A percentile compares a stretch with the other conserved stretches of the same genome.
Evolutionary conservation across 2,888 invertebrate genomes (phyloP).

Genomic region (Tribolium freemani): DNA sequence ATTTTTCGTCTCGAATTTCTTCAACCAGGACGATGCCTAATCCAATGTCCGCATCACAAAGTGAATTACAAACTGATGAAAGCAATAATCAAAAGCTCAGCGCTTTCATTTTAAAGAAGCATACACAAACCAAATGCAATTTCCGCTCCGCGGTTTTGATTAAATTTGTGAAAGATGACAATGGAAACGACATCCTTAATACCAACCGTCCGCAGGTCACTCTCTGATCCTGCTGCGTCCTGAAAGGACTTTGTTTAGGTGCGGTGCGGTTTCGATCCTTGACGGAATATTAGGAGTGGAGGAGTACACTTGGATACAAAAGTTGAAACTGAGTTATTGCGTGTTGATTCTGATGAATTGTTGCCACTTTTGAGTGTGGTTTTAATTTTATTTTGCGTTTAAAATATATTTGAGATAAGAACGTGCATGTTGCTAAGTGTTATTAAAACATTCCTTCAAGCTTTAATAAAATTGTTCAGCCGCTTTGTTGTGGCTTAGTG

Average conservation of each 20-base stretch:
- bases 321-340: conserved; percentile 1
- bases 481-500: no score
- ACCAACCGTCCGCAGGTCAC: conserved; percentile 49
- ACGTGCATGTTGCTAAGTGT: background rate
- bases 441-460: no score
- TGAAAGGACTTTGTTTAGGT: conserved; percentile 52
- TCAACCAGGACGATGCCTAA: background rate
- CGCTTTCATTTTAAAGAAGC: conserved; percentile 38
- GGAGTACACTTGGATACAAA: conserved; percentile 35
- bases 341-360: background rate
- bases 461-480: no score
- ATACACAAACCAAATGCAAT: conserved; percentile 51
- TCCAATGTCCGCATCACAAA: conserved; percentile 30
- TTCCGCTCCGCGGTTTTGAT: conserved; percentile 55
- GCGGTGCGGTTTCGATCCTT: conserved; percentile 25
- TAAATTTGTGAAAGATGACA: conserved; percentile 60
- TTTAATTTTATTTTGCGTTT: no score
- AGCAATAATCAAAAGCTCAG: conserved; percentile 39
- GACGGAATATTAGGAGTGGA: conserved; percentile 22
- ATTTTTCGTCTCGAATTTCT: background rate
- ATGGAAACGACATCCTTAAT: conserved; percentile 55
- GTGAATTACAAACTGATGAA: conserved; percentile 43
- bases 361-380: no score
- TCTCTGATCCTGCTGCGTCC: conserved; percentile 50
- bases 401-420: background rate